phyloP scores from a whole-genome alignment of 2,113 vertebrate genomes.

The Coregonus clupeaformis region DNA sequence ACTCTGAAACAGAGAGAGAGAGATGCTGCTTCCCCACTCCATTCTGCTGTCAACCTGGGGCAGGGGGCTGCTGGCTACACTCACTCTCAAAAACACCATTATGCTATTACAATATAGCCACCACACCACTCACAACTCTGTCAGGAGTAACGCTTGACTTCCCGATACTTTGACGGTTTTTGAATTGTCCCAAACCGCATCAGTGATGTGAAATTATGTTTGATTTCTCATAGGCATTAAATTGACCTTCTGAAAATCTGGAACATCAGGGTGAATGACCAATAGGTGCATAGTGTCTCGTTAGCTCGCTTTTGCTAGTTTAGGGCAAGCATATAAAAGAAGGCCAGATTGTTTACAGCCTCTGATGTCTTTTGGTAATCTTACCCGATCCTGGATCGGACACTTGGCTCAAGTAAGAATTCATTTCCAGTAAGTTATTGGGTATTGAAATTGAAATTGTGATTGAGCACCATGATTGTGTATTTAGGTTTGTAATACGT shows the following conservation, averaged over 20 bases:
- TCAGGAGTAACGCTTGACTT: constrained; percentile 3
- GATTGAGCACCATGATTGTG: constrained; percentile 49
- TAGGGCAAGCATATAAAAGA: background rate
- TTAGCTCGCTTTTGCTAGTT: constrained; percentile 20
- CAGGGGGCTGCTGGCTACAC: background rate
- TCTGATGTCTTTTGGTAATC: constrained; percentile 43
- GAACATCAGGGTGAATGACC: background rate
- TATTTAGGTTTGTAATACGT: constrained; percentile 43
- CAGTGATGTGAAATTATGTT: no score
- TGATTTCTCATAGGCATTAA: background rate
- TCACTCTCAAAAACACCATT: background rate
- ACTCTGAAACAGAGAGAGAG: constrained; percentile 49
- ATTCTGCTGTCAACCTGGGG: background rate
- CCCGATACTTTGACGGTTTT: constrained; percentile 26
- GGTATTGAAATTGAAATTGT: constrained; percentile 37
- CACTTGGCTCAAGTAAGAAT: constrained; percentile 42
- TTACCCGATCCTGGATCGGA: constrained; percentile 32
- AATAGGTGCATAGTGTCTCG: background rate
- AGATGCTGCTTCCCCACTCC: constrained; percentile 18
- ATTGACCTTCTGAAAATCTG: constrained; percentile 1
- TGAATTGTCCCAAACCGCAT: background rate
- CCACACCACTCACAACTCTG: background rate
- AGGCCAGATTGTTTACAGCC: constrained; percentile 31
- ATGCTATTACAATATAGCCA: background rate
- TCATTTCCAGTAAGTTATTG: constrained; percentile 53